Conservation (phyloP, 1,140 invertebrate genomes). For the Copidosoma floridanum region DNA sequence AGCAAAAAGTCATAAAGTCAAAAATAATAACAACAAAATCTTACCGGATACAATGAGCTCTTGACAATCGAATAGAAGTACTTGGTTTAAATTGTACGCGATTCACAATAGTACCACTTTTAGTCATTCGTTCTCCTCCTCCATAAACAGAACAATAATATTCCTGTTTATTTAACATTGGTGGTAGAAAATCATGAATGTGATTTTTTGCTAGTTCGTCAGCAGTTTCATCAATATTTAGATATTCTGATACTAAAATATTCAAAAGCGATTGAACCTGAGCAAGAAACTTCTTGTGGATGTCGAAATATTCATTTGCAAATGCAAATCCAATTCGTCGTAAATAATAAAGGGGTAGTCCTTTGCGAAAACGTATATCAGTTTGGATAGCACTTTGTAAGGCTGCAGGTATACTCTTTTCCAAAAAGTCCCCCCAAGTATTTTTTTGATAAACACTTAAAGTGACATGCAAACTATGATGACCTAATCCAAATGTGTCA, state of each 20-base stretch:
- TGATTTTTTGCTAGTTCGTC: conserved; percentile 82
- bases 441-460: conserved; percentile 90
- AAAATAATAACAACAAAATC: neutral
- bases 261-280: conserved; percentile 64
- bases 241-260: conserved; percentile 61
- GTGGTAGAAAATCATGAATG: conserved; percentile 86
- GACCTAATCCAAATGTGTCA: conserved; percentile 63
- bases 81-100: conserved; percentile 66
- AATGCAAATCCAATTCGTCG: conserved; percentile 71
- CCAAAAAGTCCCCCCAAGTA: conserved; percentile 83
- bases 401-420: conserved; percentile 77
- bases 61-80: conserved; percentile 69
- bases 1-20: too few relatives aligned
- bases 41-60: conserved; percentile 69
- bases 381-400: conserved; percentile 70
- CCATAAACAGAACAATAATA: conserved; percentile 66
- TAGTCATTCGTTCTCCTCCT: conserved; percentile 68
- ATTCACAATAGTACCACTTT: conserved; percentile 63
- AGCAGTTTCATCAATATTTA: conserved; percentile 77
- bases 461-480: conserved; percentile 90
- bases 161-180: conserved; percentile 68
- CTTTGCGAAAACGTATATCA: conserved; percentile 72
- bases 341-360: conserved; percentile 78
- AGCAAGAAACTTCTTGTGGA: conserved; percentile 60
- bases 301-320: conserved; percentile 46